A percentile compares a stretch with the other conserved stretches of the same genome.
These are phyloP conservation scores for Pelobates cultripes DNA, from an alignment of 2,797 vertebrate species.

Conservation along the genomic window DNA sequence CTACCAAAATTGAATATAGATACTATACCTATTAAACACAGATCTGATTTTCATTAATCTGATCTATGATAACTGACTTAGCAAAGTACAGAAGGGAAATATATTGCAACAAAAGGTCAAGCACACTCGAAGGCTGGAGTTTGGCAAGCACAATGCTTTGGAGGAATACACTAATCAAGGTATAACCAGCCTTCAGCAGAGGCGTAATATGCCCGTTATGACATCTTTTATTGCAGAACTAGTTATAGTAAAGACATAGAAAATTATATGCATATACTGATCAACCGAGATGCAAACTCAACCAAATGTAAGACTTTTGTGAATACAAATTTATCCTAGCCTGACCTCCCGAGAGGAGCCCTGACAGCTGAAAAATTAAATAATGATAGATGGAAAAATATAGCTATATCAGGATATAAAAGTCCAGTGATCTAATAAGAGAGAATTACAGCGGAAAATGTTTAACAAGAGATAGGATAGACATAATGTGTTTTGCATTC, in stretches of 20 bases:
- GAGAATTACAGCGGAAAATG: neutral
- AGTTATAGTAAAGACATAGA: neutral
- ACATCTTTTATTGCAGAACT: neutral
- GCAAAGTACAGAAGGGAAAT: conserved; percentile 12
- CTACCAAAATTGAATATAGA: conserved; percentile 23
- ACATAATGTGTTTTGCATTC: neutral
- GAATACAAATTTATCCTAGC: neutral
- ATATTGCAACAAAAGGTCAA: conserved; percentile 28
- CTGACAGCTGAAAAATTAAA: neutral
- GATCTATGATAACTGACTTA: conserved; percentile 37
- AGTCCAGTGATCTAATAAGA: neutral
- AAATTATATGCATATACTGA: neutral
- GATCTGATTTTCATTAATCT: conserved; percentile 30
- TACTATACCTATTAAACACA: neutral
- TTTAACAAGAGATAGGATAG: neutral
- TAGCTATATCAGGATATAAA: neutral
- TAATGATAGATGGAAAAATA: neutral
- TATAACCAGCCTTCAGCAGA: neutral
- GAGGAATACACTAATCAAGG: neutral
- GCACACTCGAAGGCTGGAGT: neutral
- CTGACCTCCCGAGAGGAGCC: neutral
- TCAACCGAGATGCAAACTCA: neutral
- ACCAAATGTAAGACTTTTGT: neutral
- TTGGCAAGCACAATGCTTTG: neutral
- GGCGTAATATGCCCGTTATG: neutral